phyloP scores from a whole-genome alignment of 2,888 invertebrate species.

The Arrhopalites spinosus region DNA sequence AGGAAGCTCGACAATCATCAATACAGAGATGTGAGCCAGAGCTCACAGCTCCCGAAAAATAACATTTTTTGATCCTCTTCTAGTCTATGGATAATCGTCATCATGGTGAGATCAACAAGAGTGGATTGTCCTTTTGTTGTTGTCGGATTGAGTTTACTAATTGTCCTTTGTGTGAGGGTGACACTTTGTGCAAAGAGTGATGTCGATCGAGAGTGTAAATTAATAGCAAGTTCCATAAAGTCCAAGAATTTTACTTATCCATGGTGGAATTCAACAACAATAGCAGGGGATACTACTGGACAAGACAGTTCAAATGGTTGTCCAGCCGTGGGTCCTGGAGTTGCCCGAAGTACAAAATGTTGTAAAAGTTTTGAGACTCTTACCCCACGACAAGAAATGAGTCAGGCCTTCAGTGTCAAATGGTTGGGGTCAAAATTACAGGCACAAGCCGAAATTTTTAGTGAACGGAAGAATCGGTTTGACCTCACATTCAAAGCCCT shows the following conservation, averaged over 20 bases:
- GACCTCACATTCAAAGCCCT: slow-evolving; percentile 55
- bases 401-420: slow-evolving; percentile 45
- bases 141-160: too few relatives aligned
- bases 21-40: too few relatives aligned
- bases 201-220: slow-evolving; percentile 49
- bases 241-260: slow-evolving; percentile 54
- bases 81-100: too few relatives aligned
- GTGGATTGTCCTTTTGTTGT: too few relatives aligned
- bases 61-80: background rate
- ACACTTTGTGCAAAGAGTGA: slow-evolving; percentile 19
- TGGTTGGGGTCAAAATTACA: slow-evolving; percentile 54
- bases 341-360: slow-evolving; percentile 46
- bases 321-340: slow-evolving; percentile 39
- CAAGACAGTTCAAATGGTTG: slow-evolving; percentile 33
- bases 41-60: too few relatives aligned
- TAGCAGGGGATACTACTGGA: background rate
- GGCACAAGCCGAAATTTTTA: slow-evolving; percentile 48
- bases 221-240: slow-evolving; percentile 47
- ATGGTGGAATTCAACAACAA: slow-evolving; percentile 51
- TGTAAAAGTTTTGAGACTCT: slow-evolving; percentile 47
- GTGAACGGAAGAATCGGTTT: slow-evolving; percentile 53
- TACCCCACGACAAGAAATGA: slow-evolving; percentile 44
- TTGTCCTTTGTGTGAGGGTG: slow-evolving; percentile 18
- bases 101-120: too few relatives aligned
- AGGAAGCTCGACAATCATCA: too few relatives aligned